Conservation (phyloP, 1,140 invertebrate species). For the Globodera ellingtonae region DNA sequence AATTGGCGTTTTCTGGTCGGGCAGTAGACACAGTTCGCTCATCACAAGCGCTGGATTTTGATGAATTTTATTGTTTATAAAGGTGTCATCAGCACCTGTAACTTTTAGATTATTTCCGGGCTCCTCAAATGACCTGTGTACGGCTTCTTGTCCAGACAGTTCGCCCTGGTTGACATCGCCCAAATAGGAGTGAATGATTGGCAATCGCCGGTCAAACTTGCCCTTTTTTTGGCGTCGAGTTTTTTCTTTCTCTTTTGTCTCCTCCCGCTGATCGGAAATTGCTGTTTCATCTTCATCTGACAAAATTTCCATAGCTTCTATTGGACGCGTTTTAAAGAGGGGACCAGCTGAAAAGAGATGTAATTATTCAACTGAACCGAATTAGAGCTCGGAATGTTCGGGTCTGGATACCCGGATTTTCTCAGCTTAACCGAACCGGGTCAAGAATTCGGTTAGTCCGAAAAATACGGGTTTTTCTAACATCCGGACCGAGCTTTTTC, state of each 20-base stretch:
- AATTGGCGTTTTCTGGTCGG: constrained; percentile 20
- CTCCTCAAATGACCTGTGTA: constrained; percentile 6
- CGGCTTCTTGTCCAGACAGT: not conserved
- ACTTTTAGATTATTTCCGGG: constrained; percentile 10
- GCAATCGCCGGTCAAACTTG: constrained; percentile 1
- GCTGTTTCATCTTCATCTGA: not conserved
- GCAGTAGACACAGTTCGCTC: constrained; percentile 12
- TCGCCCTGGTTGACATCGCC: constrained; percentile 16
- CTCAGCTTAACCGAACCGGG: no score
- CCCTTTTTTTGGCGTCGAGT: not conserved
- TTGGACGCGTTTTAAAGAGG: no score
- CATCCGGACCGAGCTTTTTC: no score
- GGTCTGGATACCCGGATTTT: no score
- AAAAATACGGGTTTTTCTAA: no score
- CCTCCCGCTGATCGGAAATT: not conserved
- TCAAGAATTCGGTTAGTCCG: no score
- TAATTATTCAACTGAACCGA: no score
- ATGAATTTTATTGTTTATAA: not conserved
- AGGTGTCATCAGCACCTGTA: not conserved
- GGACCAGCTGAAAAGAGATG: no score
- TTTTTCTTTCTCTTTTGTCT: not conserved
- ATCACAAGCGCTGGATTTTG: constrained; percentile 14
- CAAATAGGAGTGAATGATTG: constrained; percentile 14
- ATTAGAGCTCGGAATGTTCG: no score
- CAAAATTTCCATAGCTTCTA: not conserved